Evolutionary conservation across 2,113 vertebrate genomes (phyloP).

Genomic region (Sapayoa aenigma): DNA sequence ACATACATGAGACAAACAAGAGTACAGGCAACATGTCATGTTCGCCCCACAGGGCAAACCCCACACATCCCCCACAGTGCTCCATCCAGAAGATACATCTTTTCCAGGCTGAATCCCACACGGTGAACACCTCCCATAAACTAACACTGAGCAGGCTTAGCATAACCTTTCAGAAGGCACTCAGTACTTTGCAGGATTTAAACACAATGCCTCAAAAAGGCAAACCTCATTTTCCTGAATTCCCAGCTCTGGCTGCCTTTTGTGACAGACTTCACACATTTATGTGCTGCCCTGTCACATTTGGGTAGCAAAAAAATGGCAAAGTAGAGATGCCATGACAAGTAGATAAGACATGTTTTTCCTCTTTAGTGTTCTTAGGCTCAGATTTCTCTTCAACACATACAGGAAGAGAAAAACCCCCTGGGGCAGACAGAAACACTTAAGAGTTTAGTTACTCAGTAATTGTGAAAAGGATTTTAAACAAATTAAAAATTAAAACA

Average conservation of each 20-base stretch:
- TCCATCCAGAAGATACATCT: not conserved
- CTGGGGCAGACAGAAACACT: constrained; percentile 57
- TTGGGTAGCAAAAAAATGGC: constrained; percentile 68
- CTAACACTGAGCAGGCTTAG: not conserved
- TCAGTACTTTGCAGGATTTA: constrained; percentile 47
- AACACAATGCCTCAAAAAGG: constrained; percentile 56
- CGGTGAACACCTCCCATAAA: not conserved
- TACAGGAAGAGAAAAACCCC: constrained; percentile 46
- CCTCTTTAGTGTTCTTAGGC: constrained; percentile 59
- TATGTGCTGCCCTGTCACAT: constrained; percentile 62
- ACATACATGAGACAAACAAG: not conserved
- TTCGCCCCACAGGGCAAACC: not conserved
- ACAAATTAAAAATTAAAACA: constrained; percentile 48
- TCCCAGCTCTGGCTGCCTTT: constrained; percentile 61
- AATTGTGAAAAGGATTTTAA: constrained; percentile 20
- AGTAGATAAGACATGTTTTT: constrained; percentile 64
- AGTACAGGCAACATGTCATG: not conserved
- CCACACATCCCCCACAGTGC: not conserved
- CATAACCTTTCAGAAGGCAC: constrained; percentile 37
- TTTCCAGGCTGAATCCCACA: constrained; percentile 24
- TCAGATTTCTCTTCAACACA: constrained; percentile 64
- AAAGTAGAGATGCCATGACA: constrained; percentile 67
- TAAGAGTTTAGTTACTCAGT: constrained; percentile 16
- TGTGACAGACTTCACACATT: constrained; percentile 69
- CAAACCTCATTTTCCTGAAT: constrained; percentile 62